phyloP scores from a whole-genome alignment of 2,888 invertebrate genomes.

The Oscheius sp. region DNA sequence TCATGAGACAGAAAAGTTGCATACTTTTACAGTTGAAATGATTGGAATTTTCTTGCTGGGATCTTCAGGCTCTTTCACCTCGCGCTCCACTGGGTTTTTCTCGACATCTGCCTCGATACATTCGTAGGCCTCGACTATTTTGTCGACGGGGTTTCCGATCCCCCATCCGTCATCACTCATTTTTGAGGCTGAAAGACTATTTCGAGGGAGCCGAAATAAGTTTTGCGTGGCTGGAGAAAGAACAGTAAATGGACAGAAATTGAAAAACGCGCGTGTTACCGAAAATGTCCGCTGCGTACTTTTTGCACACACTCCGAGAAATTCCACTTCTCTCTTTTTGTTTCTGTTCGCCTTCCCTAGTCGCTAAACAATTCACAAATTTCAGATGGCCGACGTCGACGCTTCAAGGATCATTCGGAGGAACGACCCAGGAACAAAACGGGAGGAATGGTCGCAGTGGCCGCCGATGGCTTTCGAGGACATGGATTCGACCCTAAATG shows the following conservation, averaged over 20 bases:
- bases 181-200: background rate
- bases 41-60: constrained; percentile 3
- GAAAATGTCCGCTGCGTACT: background rate
- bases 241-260: background rate
- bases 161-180: constrained; percentile 24
- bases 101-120: background rate
- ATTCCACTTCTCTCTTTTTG: background rate
- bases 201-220: too few species aligned
- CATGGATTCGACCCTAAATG: constrained; percentile 98
- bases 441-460: constrained; percentile 92
- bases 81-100: background rate
- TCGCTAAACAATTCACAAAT: constrained; percentile 4
- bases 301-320: background rate
- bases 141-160: background rate
- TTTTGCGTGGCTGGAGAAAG: too few species aligned
- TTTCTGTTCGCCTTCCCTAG: background rate
- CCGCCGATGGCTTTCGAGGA: constrained; percentile 93
- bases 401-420: constrained; percentile 47
- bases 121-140: constrained; percentile 8
- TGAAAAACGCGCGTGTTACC: background rate
- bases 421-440: constrained; percentile 66
- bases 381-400: constrained; percentile 27
- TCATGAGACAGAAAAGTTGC: background rate
- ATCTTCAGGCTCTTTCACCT: constrained; percentile 8
- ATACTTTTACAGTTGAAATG: too few species aligned